Evolutionary conservation across 2,113 vertebrate species (phyloP).

Genomic region (Axis porcinus): DNA sequence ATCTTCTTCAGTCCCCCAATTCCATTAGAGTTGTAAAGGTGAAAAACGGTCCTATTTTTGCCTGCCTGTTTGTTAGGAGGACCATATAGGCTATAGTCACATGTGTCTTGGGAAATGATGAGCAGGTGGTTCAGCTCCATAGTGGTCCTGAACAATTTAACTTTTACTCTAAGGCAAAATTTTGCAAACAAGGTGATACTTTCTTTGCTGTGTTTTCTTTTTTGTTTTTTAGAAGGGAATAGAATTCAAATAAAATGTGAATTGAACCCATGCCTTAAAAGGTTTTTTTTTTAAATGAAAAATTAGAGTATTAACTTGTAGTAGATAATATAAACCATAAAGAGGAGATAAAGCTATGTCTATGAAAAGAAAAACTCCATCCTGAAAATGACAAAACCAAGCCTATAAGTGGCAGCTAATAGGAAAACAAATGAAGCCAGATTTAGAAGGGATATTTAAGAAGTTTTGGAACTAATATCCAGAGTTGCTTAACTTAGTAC

Average conservation of each 20-base stretch:
- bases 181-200: neutral
- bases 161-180: neutral
- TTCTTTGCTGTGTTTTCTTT: neutral
- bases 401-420: neutral
- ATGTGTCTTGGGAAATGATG: neutral
- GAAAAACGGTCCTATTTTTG: neutral
- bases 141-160: neutral
- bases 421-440: neutral
- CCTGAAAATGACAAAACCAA: neutral
- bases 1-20: neutral
- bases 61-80: neutral
- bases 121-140: neutral
- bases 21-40: neutral
- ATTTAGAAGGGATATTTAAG: neutral
- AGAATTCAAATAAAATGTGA: neutral
- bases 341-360: neutral
- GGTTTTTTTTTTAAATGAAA: neutral
- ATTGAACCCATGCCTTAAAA: neutral
- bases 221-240: neutral
- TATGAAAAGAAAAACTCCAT: neutral
- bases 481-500: neutral
- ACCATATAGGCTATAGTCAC: neutral
- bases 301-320: neutral
- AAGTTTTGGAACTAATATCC: neutral
- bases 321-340: neutral